Conservation (phyloP, 1,140 invertebrate species). For the Leguminivora glycinivorella region DNA sequence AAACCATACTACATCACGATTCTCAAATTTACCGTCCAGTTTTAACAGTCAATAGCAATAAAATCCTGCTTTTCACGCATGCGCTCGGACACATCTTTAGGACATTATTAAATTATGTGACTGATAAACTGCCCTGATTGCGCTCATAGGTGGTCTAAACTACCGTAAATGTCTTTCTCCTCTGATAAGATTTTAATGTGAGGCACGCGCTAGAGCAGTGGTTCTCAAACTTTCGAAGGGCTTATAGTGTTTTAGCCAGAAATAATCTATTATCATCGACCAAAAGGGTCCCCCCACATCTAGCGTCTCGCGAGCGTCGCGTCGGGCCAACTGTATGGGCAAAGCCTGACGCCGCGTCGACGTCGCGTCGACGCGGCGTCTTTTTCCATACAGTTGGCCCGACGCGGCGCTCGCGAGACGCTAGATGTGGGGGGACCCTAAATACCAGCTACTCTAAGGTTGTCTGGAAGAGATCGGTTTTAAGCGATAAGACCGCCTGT, state of each 20-base stretch:
- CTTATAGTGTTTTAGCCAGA: not conserved
- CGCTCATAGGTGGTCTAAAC: constrained; percentile 57
- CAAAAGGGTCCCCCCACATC: no score
- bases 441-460: no score
- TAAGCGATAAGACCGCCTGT: no score
- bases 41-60: constrained; percentile 17
- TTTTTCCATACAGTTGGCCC: no score
- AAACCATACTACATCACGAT: constrained; percentile 17
- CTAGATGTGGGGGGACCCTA: no score
- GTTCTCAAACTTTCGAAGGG: not conserved
- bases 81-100: constrained; percentile 12
- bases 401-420: no score
- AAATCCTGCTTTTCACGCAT: constrained; percentile 15
- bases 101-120: constrained; percentile 36
- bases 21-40: constrained; percentile 10
- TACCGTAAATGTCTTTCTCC: constrained; percentile 51
- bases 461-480: no score
- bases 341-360: no score
- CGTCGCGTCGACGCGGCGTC: no score
- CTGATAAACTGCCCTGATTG: constrained; percentile 61
- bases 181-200: constrained; percentile 45
- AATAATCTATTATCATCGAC: no score
- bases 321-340: no score
- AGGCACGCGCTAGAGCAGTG: constrained; percentile 43
- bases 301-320: no score